Conservation (phyloP, 2,797 vertebrate genomes). For the Tauraco hartlaubi region DNA sequence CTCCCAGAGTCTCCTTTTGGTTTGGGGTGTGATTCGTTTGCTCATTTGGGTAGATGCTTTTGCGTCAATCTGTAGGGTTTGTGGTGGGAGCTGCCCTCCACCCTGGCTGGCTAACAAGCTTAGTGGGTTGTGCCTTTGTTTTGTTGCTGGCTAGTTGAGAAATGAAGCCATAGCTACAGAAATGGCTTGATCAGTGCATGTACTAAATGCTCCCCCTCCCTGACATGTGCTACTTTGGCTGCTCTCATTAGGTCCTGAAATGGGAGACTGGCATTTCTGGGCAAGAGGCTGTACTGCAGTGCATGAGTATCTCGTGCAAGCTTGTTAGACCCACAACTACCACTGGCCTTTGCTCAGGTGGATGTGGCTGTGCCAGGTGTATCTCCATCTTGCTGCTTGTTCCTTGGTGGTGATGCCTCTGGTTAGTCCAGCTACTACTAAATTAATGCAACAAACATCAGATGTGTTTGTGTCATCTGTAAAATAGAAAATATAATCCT, state of each 20-base stretch:
- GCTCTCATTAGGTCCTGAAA: not conserved
- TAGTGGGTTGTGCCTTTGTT: not conserved
- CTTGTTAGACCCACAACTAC: not conserved
- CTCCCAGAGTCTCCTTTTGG: not conserved
- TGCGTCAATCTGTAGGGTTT: not conserved
- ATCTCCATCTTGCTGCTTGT: not conserved
- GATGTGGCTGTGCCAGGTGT: not conserved
- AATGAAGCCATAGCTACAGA: not conserved
- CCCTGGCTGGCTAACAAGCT: not conserved
- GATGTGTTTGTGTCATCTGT: not conserved
- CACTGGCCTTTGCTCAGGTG: not conserved
- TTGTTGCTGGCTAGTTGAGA: not conserved
- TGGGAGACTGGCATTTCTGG: not conserved
- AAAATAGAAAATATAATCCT: not conserved
- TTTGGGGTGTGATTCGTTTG: not conserved
- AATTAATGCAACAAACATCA: not conserved
- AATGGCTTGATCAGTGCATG: not conserved
- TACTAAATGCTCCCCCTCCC: not conserved
- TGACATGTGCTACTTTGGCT: not conserved
- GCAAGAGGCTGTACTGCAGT: not conserved
- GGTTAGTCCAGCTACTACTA: not conserved
- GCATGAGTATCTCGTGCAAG: accelerated
- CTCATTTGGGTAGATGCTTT: not conserved
- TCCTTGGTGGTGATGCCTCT: not conserved
- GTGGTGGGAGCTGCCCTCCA: not conserved